Evolutionary conservation across 2,113 vertebrate species (phyloP).

Genomic region (Helogale parvula): DNA sequence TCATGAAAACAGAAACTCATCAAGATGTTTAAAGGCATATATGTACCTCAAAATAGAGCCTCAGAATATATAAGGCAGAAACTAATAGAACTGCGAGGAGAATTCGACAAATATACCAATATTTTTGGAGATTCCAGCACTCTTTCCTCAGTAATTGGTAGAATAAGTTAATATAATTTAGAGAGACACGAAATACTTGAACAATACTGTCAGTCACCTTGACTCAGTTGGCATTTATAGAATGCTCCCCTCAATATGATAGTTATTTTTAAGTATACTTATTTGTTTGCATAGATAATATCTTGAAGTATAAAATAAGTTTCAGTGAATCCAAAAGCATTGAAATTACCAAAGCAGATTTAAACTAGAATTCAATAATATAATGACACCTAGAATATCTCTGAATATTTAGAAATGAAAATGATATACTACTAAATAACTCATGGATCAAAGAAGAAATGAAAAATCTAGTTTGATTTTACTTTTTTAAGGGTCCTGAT

Average conservation of each 20-base stretch:
- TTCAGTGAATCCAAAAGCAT: not conserved
- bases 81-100: not conserved
- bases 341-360: not conserved
- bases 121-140: not conserved
- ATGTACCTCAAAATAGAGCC: not conserved
- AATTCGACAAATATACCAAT: not conserved
- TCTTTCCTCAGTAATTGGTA: not conserved
- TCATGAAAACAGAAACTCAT: not conserved
- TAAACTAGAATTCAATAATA: not conserved
- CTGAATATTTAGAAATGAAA: not conserved
- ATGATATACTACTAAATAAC: not conserved
- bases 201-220: not conserved
- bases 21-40: not conserved
- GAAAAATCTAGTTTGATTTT: not conserved
- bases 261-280: not conserved
- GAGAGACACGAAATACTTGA: not conserved
- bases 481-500: not conserved
- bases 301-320: conserved; percentile 11
- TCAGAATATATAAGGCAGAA: not conserved
- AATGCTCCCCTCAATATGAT: not conserved
- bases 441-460: not conserved
- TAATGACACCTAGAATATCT: too few species aligned
- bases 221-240: not conserved
- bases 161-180: not conserved
- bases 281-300: not conserved